Percentiles rank a stretch among this genome's conserved stretches.
phyloP scores from a whole-genome alignment of 2,888 invertebrate genomes.

The Thelaira solivaga region DNA sequence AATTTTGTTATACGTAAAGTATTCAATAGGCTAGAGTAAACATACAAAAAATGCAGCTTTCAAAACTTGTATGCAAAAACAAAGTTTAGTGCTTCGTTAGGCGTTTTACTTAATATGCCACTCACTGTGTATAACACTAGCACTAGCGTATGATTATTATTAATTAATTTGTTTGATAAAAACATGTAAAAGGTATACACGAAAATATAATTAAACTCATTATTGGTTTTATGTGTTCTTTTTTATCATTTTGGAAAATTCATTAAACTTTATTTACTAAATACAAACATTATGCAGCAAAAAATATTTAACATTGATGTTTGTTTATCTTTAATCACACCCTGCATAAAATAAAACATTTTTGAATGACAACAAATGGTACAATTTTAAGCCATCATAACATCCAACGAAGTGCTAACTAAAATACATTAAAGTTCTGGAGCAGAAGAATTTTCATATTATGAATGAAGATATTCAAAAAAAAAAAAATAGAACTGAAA shows the following conservation, averaged over 20 bases:
- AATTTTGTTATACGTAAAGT: no score
- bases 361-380: background rate
- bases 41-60: no score
- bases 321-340: conserved; percentile 35
- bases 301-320: no score
- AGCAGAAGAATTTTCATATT: conserved; percentile 40
- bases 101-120: no score
- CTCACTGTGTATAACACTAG: no score
- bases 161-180: no score
- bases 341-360: background rate
- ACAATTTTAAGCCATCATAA: conserved; percentile 45
- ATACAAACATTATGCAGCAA: background rate
- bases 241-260: background rate
- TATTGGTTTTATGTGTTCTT: background rate
- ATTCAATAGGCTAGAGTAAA: no score
- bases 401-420: conserved; percentile 25
- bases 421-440: conserved; percentile 22
- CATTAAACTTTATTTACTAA: conserved; percentile 32
- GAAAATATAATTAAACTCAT: conserved; percentile 10
- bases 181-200: background rate
- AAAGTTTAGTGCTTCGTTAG: no score
- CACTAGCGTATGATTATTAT: no score
- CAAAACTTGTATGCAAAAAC: no score
- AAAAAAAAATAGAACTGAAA: conserved; percentile 19
- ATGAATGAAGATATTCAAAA: conserved; percentile 14